Percentiles rank a stretch among this genome's conserved stretches.
Evolutionary conservation across 1,140 invertebrate species (phyloP).

Genomic region (Paralvinella palmiformis): DNA sequence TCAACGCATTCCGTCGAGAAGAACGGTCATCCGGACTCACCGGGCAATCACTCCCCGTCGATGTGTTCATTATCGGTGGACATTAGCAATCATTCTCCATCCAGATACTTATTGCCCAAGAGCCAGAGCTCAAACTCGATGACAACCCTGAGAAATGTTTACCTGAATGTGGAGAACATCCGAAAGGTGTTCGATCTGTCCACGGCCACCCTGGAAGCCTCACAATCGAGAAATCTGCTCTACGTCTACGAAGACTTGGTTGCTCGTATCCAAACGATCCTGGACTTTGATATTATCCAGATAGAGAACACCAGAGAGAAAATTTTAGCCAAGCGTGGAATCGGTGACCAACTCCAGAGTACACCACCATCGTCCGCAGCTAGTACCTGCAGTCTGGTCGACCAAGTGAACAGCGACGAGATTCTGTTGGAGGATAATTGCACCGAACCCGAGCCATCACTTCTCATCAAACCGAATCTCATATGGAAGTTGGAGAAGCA

Average conservation of each 20-base stretch:
- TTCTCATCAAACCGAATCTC: constrained; percentile 8
- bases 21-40: background rate
- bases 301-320: background rate
- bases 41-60: background rate
- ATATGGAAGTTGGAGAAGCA: constrained; percentile 15
- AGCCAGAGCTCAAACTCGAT: background rate
- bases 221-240: constrained; percentile 9
- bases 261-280: background rate
- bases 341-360: background rate
- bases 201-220: constrained; percentile 6
- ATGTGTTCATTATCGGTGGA: background rate
- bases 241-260: constrained; percentile 10
- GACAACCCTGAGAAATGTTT: background rate
- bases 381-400: background rate
- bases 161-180: background rate
- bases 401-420: background rate
- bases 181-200: constrained; percentile 10
- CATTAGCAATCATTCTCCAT: background rate
- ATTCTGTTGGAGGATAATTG: background rate
- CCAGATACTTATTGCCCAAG: background rate
- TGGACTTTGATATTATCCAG: constrained; percentile 6
- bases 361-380: background rate
- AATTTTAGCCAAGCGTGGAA: background rate
- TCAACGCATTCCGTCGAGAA: no score
- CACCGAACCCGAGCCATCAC: background rate